Evolutionary conservation across 2,113 vertebrate genomes (phyloP), one percentile per base, ranked within the genome.

Genomic region (Kryptolebias marmoratus): DNA sequence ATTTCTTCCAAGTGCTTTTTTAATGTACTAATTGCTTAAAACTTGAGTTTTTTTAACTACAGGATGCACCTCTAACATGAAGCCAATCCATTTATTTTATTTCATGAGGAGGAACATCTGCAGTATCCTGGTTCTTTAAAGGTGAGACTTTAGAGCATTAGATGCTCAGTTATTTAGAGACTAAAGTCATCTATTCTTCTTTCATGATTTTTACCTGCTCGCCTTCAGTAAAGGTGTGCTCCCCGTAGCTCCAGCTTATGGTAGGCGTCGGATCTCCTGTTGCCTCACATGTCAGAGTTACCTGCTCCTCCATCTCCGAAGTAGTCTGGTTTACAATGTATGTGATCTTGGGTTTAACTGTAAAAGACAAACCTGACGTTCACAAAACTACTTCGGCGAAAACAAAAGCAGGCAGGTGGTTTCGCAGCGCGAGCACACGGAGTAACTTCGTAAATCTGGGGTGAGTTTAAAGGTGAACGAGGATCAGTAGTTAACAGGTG

Each of bases 301-400:
- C 95, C 91, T 97, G 96, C 6, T 99, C 96, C 42, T 98, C 96
- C 90, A 96, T 94, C 83, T 99, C 98, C 71, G 97, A 95, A 4
- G 95, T 94, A 0, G 95, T 97, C 92, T 96, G 95, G 89, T 98
- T 98, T 72, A 97, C 95, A 80, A 97, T 95, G 4, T 95, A 99
- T 0, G 97, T 99, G 93, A 99, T 99, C 87, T 96, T 97, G 69
- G 98, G 98, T 86, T 97, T 97, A 75, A 97, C 98, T 99, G 89
- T 48, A 71, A 71, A 74, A 81, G 11, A 71, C 42, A 69, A 75
- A 73, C 12, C 61, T 57, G 80, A 28, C 68, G 18, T 79, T n/a
- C 56, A 73, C 27, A 61, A 31, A 52, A 39, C 13, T 8, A 31
- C 14, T 57, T 45, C 3, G 28, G 47, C 10, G 45, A 22, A 30